These are phyloP conservation scores for Solenopsis fugax DNA, from an alignment of 1,140 invertebrate genomes.

Conservation along the genomic window DNA sequence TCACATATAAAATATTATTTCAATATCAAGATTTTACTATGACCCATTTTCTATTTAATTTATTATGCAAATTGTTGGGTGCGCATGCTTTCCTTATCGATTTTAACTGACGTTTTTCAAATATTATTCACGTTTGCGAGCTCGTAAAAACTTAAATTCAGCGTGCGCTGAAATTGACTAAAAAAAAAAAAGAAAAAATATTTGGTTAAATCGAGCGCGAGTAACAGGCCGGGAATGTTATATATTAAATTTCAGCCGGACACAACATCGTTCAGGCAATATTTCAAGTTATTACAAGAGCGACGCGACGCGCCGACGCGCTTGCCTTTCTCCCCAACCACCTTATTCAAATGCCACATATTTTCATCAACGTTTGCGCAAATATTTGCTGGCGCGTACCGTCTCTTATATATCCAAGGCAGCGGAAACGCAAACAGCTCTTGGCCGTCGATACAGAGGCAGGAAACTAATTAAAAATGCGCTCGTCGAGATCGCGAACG, in stretches of 20 bases:
- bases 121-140: background rate
- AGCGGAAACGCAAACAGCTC: slow-evolving; percentile 13
- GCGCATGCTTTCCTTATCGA: background rate
- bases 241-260: slow-evolving; percentile 28
- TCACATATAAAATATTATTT: too few species aligned
- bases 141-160: background rate
- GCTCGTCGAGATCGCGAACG: background rate
- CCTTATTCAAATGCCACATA: slow-evolving; percentile 47
- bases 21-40: too few species aligned
- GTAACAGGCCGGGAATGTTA: background rate
- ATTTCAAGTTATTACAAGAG: slow-evolving; percentile 28
- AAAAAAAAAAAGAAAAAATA: background rate
- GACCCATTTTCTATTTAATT: background rate
- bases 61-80: background rate
- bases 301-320: background rate
- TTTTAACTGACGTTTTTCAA: background rate
- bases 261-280: slow-evolving; percentile 1
- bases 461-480: slow-evolving; percentile 30
- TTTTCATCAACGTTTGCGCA: slow-evolving; percentile 44
- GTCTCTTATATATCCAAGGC: slow-evolving; percentile 31
- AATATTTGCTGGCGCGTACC: slow-evolving; percentile 24
- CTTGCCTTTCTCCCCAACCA: background rate
- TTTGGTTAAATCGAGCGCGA: background rate
- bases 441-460: background rate
- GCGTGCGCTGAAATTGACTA: background rate